Conservation (phyloP, 2,113 vertebrate species). For the Vulpes ferrilata region DNA sequence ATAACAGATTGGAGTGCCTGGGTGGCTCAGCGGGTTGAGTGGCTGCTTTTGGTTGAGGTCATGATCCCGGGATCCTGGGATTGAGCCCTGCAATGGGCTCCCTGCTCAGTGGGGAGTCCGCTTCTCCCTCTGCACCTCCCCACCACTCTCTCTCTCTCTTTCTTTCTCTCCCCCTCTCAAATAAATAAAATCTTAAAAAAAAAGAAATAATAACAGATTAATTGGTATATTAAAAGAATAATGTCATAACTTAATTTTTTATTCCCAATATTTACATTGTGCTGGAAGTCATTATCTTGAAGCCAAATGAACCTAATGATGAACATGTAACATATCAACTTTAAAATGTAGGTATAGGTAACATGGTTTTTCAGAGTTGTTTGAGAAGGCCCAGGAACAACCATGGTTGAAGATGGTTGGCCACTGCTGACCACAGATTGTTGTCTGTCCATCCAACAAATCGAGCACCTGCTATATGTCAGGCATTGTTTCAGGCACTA, state of each 20-base stretch:
- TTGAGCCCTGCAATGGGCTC: too few species aligned
- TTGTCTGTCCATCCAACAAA: not conserved
- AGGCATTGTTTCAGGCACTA: not conserved
- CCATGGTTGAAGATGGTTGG: not conserved
- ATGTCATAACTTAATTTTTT: not conserved
- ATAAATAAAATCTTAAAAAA: too few species aligned
- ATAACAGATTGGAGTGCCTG: not conserved
- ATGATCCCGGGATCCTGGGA: too few species aligned
- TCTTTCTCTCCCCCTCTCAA: too few species aligned
- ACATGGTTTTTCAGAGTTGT: not conserved
- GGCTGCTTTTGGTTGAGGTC: too few species aligned
- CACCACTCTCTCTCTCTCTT: too few species aligned
- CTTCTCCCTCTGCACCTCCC: too few species aligned
- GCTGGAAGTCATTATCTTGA: constrained; percentile 12
- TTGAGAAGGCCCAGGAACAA: constrained; percentile 22
- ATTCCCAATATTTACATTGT: not conserved
- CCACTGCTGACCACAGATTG: not conserved
- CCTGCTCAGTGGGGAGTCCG: too few species aligned
- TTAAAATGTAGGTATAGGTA: not conserved
- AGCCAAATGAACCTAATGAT: not conserved
- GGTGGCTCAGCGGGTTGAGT: too few species aligned
- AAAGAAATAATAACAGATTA: not conserved
- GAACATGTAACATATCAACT: not conserved
- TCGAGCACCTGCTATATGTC: not conserved
- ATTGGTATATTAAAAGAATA: constrained; percentile 35